Percentiles rank a stretch among this genome's conserved stretches.
Conservation (phyloP, 2,888 invertebrate genomes). For the Drosophila paranaensis region DNA sequence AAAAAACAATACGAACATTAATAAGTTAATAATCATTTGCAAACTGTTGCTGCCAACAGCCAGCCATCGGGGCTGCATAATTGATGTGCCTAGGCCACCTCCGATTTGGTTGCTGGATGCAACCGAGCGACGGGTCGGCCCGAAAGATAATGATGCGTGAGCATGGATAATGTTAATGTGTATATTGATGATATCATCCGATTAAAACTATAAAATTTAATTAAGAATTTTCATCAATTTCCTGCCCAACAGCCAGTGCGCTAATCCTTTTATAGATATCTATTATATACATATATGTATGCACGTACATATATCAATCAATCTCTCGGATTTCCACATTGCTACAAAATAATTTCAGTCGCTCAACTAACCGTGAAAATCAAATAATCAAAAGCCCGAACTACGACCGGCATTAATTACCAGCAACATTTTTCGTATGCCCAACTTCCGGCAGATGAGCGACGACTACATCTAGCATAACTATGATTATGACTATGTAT, state of each 20-base stretch:
- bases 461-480: conserved; percentile 32
- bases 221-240: not conserved
- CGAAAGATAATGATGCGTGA: not conserved
- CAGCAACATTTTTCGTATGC: conserved; percentile 43
- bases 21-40: conserved; percentile 56
- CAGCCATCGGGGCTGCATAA: conserved; percentile 23
- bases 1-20: conserved; percentile 57
- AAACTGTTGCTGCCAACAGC: conserved; percentile 18
- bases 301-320: conserved; percentile 2
- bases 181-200: conserved; percentile 42
- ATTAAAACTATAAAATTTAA: conserved; percentile 17
- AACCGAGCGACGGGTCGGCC: no score
- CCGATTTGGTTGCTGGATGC: conserved; percentile 37
- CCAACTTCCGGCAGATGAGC: conserved; percentile 61
- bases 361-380: conserved; percentile 68
- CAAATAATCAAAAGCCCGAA: conserved; percentile 53
- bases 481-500: conserved; percentile 34
- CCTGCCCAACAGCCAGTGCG: no score
- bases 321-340: conserved; percentile 2
- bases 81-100: conserved; percentile 30
- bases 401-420: conserved; percentile 49
- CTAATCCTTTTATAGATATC: not conserved
- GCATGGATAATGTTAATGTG: conserved; percentile 2
- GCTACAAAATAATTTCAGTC: conserved; percentile 6
- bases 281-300: not conserved